Evolutionary conservation across 1,140 invertebrate species (phyloP).

Genomic region (Ditylenchus dipsaci): DNA sequence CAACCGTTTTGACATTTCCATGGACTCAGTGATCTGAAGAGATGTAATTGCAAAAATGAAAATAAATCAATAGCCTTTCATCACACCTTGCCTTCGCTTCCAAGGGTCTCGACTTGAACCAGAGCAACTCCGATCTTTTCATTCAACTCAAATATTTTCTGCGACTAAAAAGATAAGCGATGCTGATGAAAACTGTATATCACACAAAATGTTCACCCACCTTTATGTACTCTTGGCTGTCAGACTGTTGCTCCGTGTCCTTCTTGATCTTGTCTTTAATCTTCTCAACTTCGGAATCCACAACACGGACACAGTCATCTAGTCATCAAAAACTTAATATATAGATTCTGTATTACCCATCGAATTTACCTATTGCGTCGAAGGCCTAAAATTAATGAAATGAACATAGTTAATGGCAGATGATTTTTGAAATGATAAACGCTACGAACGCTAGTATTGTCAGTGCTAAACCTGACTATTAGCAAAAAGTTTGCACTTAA

Average conservation of each 20-base stretch:
- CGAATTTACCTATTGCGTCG: constrained; percentile 23
- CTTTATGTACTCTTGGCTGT: constrained; percentile 46
- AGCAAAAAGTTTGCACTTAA: too few relatives aligned
- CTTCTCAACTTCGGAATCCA: constrained; percentile 48
- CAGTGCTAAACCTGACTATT: too few relatives aligned
- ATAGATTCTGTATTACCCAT: too few relatives aligned
- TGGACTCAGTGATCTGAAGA: constrained; percentile 41
- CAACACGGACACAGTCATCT: constrained; percentile 45
- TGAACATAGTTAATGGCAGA: not conserved
- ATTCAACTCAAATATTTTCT: constrained; percentile 51
- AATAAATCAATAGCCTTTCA: too few relatives aligned
- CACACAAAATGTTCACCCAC: constrained; percentile 15
- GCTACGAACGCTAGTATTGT: too few relatives aligned
- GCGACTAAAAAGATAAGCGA: constrained; percentile 40
- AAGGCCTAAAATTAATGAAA: constrained; percentile 43
- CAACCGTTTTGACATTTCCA: constrained; percentile 48
- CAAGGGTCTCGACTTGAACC: constrained; percentile 49
- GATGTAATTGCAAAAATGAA: too few relatives aligned
- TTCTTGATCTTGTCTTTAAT: constrained; percentile 51
- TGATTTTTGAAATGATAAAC: constrained; percentile 20
- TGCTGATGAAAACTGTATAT: too few relatives aligned
- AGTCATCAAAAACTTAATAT: constrained; percentile 2
- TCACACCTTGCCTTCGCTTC: constrained; percentile 50
- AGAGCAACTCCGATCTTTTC: constrained; percentile 48
- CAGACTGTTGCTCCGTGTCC: constrained; percentile 45